Conservation (phyloP, 2,888 invertebrate species). For the Abscondita cerata region DNA sequence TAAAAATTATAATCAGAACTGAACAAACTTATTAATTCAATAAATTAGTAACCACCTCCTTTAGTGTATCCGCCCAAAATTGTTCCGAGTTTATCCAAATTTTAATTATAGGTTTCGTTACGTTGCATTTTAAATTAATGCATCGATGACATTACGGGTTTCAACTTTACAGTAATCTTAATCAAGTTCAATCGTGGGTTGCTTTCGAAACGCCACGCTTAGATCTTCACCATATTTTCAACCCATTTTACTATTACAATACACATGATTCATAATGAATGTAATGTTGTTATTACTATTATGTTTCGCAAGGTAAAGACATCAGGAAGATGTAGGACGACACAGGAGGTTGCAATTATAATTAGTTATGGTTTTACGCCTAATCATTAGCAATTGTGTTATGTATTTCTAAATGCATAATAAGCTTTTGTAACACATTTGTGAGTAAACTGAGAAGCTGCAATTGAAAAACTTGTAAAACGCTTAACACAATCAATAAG, state of each 20-base stretch:
- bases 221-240: slow-evolving; percentile 30
- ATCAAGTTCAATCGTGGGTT: slow-evolving; percentile 29
- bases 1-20: slow-evolving; percentile 15
- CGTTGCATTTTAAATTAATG: slow-evolving; percentile 22
- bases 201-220: slow-evolving; percentile 26
- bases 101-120: slow-evolving; percentile 22
- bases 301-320: slow-evolving; percentile 21
- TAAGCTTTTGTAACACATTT: not conserved
- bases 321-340: slow-evolving; percentile 24
- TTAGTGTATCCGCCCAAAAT: slow-evolving; percentile 38
- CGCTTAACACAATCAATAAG: slow-evolving; percentile 29
- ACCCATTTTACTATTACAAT: slow-evolving; percentile 26
- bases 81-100: slow-evolving; percentile 27
- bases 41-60: slow-evolving; percentile 40
- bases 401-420: slow-evolving; percentile 10
- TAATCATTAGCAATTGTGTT: slow-evolving; percentile 10
- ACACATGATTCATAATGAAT: slow-evolving; percentile 26
- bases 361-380: slow-evolving; percentile 20
- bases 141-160: slow-evolving; percentile 16
- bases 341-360: slow-evolving; percentile 20
- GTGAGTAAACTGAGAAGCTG: not conserved
- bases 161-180: slow-evolving; percentile 12
- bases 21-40: slow-evolving; percentile 38
- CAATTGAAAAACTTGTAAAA: slow-evolving; percentile 17
- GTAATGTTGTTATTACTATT: slow-evolving; percentile 16